Evolutionary conservation across 2,797 vertebrate genomes (phyloP).

Genomic region (Semaprochilodus insignis): DNA sequence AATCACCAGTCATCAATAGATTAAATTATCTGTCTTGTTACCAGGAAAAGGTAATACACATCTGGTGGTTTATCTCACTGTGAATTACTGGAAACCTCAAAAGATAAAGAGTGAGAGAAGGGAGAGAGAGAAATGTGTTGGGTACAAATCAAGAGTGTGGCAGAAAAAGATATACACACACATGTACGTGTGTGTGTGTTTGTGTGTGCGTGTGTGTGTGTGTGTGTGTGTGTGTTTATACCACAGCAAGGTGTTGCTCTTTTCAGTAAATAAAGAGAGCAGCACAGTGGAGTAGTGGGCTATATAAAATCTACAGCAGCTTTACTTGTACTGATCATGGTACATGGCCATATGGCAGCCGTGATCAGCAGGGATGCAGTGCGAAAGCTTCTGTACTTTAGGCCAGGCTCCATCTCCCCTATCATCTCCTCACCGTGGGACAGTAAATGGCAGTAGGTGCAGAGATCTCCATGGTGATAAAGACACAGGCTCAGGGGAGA

Average conservation of each 20-base stretch:
- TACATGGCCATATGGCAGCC: slow-evolving; percentile 11
- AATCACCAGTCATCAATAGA: not conserved
- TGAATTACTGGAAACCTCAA: not conserved
- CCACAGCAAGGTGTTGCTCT: not conserved
- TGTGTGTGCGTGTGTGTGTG: not conserved
- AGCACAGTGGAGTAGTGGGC: not conserved
- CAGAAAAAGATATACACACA: not conserved
- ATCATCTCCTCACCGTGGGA: slow-evolving; percentile 44
- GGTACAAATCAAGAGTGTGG: not conserved
- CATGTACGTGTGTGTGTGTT: not conserved
- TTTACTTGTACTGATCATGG: slow-evolving; percentile 21
- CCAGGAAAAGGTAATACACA: not conserved
- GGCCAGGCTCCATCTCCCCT: slow-evolving; percentile 28
- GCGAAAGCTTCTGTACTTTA: slow-evolving; percentile 40
- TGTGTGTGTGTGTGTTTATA: too few relatives aligned
- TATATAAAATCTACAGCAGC: slow-evolving; percentile 14
- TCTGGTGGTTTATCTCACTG: slow-evolving; percentile 6
- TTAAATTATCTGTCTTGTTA: not conserved
- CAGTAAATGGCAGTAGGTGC: slow-evolving; percentile 60
- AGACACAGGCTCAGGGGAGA: slow-evolving; percentile 59
- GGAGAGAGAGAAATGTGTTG: not conserved
- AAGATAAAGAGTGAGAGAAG: not conserved
- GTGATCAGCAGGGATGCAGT: slow-evolving; percentile 25
- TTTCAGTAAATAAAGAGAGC: slow-evolving; percentile 11
- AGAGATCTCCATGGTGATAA: slow-evolving; percentile 68